Conservation (phyloP, 2,797 vertebrate genomes). For the Antennarius maculatus region DNA sequence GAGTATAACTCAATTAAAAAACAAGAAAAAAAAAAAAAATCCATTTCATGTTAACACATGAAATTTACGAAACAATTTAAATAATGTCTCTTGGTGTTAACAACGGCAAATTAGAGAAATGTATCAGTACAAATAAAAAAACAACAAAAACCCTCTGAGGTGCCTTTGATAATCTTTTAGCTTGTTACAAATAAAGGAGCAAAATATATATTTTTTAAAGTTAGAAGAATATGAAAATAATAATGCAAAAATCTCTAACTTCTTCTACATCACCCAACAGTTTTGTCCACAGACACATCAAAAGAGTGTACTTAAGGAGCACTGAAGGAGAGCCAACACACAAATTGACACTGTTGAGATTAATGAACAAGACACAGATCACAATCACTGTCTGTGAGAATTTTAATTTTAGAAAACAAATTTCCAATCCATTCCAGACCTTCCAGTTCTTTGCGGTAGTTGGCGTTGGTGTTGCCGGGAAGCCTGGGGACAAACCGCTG, state of each 20-base stretch:
- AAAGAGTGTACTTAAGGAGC: slow-evolving; percentile 10
- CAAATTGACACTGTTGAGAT: slow-evolving; percentile 20
- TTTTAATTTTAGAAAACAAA: slow-evolving; percentile 21
- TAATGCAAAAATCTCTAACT: slow-evolving; percentile 3
- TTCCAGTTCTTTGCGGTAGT: slow-evolving; percentile 90
- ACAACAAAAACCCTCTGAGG: slow-evolving; percentile 4
- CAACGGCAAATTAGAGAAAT: not conserved
- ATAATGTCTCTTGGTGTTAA: not conserved
- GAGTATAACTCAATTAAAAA: not conserved
- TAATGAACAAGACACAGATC: slow-evolving; percentile 21
- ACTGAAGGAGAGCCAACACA: not conserved
- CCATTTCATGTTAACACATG: no score
- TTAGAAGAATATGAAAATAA: not conserved
- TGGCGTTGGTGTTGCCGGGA: slow-evolving; percentile 95
- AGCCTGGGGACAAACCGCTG: slow-evolving; percentile 90
- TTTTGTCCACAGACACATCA: slow-evolving; percentile 9
- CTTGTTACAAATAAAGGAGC: not conserved
- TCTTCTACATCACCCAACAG: not conserved
- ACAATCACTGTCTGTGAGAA: slow-evolving; percentile 17
- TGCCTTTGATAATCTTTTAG: not conserved
- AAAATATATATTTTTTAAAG: not conserved
- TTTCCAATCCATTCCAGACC: slow-evolving; percentile 75
- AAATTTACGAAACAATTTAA: not conserved
- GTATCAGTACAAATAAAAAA: no score
- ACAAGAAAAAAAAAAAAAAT: no score